These are phyloP conservation scores for Rattus rattus DNA, from an alignment of 2,113 vertebrate species.

Conservation along the genomic window DNA sequence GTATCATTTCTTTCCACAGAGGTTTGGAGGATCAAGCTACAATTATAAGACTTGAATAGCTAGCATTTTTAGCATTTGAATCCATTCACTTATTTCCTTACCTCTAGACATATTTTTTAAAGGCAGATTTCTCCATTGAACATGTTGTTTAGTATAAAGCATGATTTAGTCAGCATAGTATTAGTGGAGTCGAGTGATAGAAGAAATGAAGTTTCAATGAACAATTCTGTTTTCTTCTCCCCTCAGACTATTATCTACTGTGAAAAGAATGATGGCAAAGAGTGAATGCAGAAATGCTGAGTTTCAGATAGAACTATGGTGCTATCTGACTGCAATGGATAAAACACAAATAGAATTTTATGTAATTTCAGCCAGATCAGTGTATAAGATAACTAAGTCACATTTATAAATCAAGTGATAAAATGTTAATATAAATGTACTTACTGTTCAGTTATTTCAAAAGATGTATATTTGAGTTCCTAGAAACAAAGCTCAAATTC, in stretches of 20 bases:
- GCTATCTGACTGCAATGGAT: not conserved
- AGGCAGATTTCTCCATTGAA: not conserved
- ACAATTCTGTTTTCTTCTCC: not conserved
- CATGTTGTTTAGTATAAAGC: slow-evolving; percentile 9
- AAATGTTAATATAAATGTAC: slow-evolving; percentile 23
- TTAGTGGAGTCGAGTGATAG: not conserved
- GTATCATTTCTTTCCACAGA: not conserved
- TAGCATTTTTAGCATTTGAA: not conserved
- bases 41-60: not conserved
- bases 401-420: not conserved
- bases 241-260: not conserved
- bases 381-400: not conserved
- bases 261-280: not conserved
- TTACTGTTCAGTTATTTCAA: not conserved
- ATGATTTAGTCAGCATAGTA: not conserved
- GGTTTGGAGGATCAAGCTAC: not conserved
- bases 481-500: not conserved
- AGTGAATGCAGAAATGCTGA: not conserved
- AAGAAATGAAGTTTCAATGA: not conserved
- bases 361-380: not conserved
- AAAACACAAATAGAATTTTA: not conserved
- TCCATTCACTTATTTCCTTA: not conserved
- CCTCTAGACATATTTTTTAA: not conserved
- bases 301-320: not conserved
- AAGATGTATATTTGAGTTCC: slow-evolving; percentile 14